Evolutionary conservation across 2,797 vertebrate genomes (phyloP).

Genomic region (Tachyglossus aculeatus): DNA sequence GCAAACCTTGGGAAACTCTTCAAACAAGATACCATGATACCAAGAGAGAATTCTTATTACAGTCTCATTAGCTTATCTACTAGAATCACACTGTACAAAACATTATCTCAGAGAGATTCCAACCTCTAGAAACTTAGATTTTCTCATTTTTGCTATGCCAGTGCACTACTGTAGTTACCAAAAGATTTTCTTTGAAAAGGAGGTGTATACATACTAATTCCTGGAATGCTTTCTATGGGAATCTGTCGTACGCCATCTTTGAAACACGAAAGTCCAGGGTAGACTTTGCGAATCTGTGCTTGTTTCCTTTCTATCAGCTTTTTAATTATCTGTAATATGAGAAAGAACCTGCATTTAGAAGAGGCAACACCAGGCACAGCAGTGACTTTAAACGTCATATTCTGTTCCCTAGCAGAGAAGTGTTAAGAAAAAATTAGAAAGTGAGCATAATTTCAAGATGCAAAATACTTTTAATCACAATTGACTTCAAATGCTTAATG

Average conservation of each 20-base stretch:
- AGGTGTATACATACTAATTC: slow-evolving; percentile 88
- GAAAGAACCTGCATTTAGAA: slow-evolving; percentile 2
- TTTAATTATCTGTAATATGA: slow-evolving; percentile 91
- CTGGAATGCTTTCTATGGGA: slow-evolving; percentile 98
- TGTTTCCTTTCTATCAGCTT: slow-evolving; percentile 98
- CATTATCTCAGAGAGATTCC: neutral
- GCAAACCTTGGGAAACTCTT: neutral
- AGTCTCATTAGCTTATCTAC: slow-evolving; percentile 30
- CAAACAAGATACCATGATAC: too few species aligned
- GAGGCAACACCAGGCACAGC: neutral
- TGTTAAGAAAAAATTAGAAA: neutral
- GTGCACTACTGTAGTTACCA: neutral
- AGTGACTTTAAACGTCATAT: neutral
- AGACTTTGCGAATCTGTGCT: slow-evolving; percentile 97
- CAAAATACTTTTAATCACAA: neutral
- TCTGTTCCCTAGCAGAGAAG: neutral
- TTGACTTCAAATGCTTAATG: neutral
- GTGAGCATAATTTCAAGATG: neutral
- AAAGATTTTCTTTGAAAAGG: slow-evolving; percentile 17
- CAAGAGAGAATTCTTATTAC: too few species aligned
- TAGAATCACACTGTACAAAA: slow-evolving; percentile 13
- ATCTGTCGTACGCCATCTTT: slow-evolving; percentile 98
- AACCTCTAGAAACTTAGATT: neutral
- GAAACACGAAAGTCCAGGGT: slow-evolving; percentile 97
- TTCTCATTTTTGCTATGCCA: neutral